Conservation (phyloP, 2,113 vertebrate genomes). For the Passer montanus region DNA sequence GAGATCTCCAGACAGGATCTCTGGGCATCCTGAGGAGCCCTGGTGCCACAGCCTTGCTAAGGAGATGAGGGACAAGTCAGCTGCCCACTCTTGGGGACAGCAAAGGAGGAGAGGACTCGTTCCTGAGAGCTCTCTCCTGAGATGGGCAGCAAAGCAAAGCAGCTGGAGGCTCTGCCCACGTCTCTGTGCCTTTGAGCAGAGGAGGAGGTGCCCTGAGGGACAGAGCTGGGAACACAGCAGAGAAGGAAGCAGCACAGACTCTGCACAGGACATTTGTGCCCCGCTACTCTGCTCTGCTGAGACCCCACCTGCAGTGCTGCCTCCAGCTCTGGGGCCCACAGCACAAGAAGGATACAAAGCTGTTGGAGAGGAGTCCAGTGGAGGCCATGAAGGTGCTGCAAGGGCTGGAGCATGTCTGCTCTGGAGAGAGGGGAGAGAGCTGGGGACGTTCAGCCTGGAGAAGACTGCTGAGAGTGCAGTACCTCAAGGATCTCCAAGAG, state of each 20-base stretch:
- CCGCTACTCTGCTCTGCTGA: too few species aligned
- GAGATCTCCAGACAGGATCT: neutral
- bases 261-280: neutral
- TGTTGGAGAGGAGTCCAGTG: neutral
- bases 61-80: neutral
- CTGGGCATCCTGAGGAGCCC: neutral
- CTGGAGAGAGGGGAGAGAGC: neutral
- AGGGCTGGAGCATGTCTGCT: neutral
- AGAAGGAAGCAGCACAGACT: neutral
- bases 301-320: too few species aligned
- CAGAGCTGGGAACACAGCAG: neutral
- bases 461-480: neutral
- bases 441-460: neutral
- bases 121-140: neutral
- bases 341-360: neutral
- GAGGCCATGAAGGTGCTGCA: neutral
- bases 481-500: neutral
- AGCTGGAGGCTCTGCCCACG: neutral
- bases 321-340: neutral
- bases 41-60: neutral
- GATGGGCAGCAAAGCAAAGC: neutral
- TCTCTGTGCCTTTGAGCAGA: neutral
- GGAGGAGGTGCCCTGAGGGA: neutral
- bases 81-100: neutral
- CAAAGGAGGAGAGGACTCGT: neutral